Percentiles rank a stretch among this genome's conserved stretches.
Conservation (phyloP, 2,797 vertebrate genomes). For the Phalanger gymnotis region DNA sequence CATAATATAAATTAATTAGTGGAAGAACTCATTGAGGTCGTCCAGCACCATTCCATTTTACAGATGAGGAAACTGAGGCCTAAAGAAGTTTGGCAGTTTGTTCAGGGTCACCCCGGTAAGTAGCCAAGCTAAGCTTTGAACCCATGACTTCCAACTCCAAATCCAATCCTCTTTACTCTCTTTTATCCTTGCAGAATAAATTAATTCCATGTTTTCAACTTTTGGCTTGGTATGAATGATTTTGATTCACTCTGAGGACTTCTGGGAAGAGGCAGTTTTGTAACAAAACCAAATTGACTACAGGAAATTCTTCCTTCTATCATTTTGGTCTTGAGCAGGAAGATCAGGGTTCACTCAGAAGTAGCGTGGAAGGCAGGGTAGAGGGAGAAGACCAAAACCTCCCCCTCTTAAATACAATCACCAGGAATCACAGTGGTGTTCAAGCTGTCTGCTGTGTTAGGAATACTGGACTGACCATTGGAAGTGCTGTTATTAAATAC, state of each 20-base stretch:
- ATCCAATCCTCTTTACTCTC: not conserved
- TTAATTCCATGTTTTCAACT: not conserved
- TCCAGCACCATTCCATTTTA: not conserved
- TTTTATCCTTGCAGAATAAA: not conserved
- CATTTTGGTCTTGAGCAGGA: constrained; percentile 18
- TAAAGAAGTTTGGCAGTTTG: not conserved
- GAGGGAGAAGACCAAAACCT: not conserved
- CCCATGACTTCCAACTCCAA: not conserved
- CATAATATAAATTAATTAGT: not conserved
- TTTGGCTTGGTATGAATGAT: not conserved
- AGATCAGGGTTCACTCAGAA: constrained; percentile 13
- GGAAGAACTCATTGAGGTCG: not conserved
- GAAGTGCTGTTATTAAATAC: not conserved
- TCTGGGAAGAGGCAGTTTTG: not conserved
- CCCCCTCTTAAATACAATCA: not conserved
- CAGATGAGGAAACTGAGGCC: not conserved
- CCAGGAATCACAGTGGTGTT: not conserved
- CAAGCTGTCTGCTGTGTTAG: not conserved
- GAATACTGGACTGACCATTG: not conserved
- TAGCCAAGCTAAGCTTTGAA: not conserved
- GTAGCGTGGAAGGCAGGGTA: not conserved
- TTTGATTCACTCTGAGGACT: not conserved
- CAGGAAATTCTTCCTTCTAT: not conserved
- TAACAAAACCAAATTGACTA: not conserved
- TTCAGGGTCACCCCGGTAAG: not conserved